Percentiles rank a stretch among this genome's conserved stretches.
phyloP scores from a whole-genome alignment of 2,797 vertebrate species.

The Chlorospingus flavigularis region DNA sequence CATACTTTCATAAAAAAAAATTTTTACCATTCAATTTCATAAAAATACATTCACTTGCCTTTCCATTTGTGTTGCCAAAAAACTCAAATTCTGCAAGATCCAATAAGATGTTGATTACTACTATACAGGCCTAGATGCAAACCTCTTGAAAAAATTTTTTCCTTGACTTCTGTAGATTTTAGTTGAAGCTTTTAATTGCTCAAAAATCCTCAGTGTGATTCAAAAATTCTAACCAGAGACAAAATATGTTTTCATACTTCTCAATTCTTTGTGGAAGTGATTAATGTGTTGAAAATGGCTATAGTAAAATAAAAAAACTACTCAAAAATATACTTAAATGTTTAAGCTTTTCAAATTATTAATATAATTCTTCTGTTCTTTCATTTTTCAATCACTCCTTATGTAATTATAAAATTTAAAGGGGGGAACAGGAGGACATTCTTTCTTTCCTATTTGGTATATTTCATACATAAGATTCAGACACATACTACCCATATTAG shows the following conservation, averaged over 20 bases:
- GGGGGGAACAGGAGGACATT: not conserved
- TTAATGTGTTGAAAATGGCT: not conserved
- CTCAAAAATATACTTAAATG: not conserved
- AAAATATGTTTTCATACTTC: not conserved
- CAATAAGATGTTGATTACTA: not conserved
- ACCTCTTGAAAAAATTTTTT: not conserved
- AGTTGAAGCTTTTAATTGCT: not conserved
- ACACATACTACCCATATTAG: not conserved
- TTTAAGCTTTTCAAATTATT: not conserved
- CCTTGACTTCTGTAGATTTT: not conserved
- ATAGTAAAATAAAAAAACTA: not conserved
- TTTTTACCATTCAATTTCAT: not conserved
- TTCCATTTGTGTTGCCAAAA: not conserved
- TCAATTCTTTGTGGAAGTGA: not conserved
- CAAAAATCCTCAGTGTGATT: not conserved
- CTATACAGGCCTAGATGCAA: not conserved
- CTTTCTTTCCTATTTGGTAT: not conserved
- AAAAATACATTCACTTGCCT: not conserved
- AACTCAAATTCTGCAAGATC: not conserved
- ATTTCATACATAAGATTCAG: not conserved
- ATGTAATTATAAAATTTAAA: not conserved
- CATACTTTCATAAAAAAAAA: not conserved
- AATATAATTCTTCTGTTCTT: not conserved
- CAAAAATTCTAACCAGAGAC: not conserved
- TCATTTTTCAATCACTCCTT: not conserved